phyloP scores from a whole-genome alignment of 2,888 invertebrate species.

The Trissolcus brochymenae region DNA sequence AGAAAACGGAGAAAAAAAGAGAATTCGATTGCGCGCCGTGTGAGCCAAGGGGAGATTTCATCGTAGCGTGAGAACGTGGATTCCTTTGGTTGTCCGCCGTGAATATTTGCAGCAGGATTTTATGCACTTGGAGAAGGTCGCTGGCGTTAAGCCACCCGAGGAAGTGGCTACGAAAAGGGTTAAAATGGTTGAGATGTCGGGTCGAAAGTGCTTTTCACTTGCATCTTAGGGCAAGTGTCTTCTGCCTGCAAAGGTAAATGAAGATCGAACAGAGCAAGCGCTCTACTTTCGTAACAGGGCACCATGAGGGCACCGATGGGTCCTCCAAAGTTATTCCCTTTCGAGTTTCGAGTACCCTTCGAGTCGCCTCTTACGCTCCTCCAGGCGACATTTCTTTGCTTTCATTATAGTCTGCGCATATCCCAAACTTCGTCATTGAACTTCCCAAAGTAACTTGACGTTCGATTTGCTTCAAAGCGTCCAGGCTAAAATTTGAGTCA shows the following conservation, averaged over 20 bases:
- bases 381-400: conserved; percentile 20
- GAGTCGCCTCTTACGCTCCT: conserved; percentile 4
- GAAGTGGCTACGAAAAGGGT: conserved; percentile 28
- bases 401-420: conserved; percentile 16
- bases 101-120: conserved; percentile 66
- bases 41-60: conserved; percentile 53
- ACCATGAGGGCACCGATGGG: conserved; percentile 56
- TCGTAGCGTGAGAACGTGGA: conserved; percentile 69
- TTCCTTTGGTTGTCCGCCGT: conserved; percentile 66
- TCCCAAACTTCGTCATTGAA: neutral
- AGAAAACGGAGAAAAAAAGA: conserved; percentile 46
- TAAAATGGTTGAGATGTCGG: conserved; percentile 23
- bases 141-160: neutral
- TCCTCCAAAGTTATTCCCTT: conserved; percentile 42
- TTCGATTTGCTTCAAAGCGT: neutral
- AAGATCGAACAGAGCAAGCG: conserved; percentile 43
- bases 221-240: conserved; percentile 3
- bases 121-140: conserved; percentile 63
- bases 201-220: conserved; percentile 4
- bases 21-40: conserved; percentile 49
- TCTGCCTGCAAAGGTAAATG: conserved; percentile 4
- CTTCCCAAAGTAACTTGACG: neutral
- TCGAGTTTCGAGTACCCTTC: conserved; percentile 30
- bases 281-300: conserved; percentile 66
- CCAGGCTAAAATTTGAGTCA: neutral